These are phyloP conservation scores for Holothuria scabra DNA, from an alignment of 53 echinoderm and acorn worm species.

Conservation along the genomic window DNA sequence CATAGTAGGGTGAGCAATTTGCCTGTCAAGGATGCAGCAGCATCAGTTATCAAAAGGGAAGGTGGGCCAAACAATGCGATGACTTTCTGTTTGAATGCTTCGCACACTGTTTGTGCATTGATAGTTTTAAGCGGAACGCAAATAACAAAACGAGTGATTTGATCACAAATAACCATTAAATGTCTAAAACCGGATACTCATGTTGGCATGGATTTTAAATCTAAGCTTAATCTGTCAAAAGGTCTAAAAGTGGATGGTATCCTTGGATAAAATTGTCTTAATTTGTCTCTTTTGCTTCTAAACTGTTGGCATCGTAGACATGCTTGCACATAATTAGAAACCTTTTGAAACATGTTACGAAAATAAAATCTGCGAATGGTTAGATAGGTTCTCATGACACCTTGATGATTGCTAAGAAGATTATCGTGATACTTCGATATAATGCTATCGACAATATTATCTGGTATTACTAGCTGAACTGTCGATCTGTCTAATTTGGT, in stretches of 20 bases:
- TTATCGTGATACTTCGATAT: constrained; percentile 14
- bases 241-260: constrained; percentile 26
- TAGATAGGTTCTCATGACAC: constrained; percentile 22
- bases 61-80: background rate
- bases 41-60: no score
- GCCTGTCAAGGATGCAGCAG: no score
- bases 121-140: no score
- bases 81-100: background rate
- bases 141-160: no score
- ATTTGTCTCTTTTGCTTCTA: no score
- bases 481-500: background rate
- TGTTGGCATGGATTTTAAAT: constrained; percentile 34
- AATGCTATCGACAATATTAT: background rate
- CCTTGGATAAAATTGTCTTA: background rate
- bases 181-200: background rate
- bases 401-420: constrained; percentile 33
- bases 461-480: constrained; percentile 32
- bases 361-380: constrained; percentile 3
- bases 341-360: background rate
- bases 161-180: no score
- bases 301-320: background rate
- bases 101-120: background rate
- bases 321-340: background rate
- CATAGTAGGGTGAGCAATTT: no score
- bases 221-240: constrained; percentile 20